A percentile compares a stretch with the other conserved stretches of the same genome.
Conservation (phyloP, 2,888 invertebrate genomes). For the Parelbella ahira region DNA sequence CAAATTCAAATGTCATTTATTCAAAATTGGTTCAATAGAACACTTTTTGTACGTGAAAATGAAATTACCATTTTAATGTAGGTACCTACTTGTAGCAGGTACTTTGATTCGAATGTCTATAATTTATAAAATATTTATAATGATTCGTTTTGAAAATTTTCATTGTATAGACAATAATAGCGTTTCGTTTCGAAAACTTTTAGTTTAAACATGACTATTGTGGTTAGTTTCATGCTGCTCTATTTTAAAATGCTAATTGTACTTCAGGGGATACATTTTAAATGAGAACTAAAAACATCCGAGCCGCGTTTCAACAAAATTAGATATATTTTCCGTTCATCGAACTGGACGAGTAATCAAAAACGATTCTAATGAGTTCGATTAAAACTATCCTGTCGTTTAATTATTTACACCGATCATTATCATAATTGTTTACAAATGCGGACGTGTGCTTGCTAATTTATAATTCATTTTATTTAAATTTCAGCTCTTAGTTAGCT, state of each 20-base stretch:
- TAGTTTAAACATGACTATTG: too few relatives aligned
- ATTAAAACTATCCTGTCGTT: constrained; percentile 24
- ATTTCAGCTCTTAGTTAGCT: constrained; percentile 15
- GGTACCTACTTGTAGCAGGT: too few relatives aligned
- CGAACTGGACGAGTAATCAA: constrained; percentile 17
- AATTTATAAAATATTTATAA: too few relatives aligned
- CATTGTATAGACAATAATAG: too few relatives aligned
- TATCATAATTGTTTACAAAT: constrained; percentile 25
- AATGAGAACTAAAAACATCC: constrained; percentile 14
- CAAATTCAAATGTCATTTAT: too few relatives aligned
- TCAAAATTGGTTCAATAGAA: too few relatives aligned
- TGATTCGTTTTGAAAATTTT: too few relatives aligned
- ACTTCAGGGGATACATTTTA: constrained; percentile 9
- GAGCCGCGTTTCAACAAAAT: constrained; percentile 9
- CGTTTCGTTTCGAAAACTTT: too few relatives aligned
- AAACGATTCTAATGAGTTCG: constrained; percentile 24
- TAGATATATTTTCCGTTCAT: constrained; percentile 23
- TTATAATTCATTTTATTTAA: constrained; percentile 23
- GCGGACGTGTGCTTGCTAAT: constrained; percentile 19
- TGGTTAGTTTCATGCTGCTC: too few relatives aligned
- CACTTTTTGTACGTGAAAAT: too few relatives aligned
- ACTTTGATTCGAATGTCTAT: too few relatives aligned
- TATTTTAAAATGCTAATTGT: constrained; percentile 13
- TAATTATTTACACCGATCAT: constrained; percentile 25
- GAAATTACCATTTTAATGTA: too few relatives aligned